A percentile compares a stretch with the other conserved stretches of the same genome.
Conservation (phyloP, 2,113 vertebrate species). For the Neodontobutis hainanensis region DNA sequence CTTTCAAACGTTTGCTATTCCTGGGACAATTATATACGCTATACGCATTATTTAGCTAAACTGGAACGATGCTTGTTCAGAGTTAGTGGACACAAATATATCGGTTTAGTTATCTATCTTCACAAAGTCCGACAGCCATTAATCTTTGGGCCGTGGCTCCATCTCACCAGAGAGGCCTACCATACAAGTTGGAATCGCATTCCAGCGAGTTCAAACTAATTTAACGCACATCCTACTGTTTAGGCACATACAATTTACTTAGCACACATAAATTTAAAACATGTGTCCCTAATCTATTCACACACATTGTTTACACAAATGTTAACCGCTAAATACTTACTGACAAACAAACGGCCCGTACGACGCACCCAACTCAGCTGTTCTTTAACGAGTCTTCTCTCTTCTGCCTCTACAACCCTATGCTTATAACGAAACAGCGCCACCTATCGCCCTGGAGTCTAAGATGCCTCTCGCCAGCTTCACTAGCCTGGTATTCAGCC, state of each 20-base stretch:
- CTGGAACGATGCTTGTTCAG: too few relatives aligned
- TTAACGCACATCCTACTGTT: too few relatives aligned
- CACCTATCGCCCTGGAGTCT: constrained; percentile 9
- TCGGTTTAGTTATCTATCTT: background rate
- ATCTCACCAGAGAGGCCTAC: background rate
- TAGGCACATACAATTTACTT: background rate
- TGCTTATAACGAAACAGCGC: background rate
- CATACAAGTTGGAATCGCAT: background rate
- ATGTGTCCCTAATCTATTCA: too few relatives aligned
- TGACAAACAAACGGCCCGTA: constrained; percentile 7
- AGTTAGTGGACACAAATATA: background rate
- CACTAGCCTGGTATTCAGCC: background rate
- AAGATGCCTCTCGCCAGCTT: background rate
- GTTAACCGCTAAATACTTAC: constrained; percentile 30
- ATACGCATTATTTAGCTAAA: too few relatives aligned
- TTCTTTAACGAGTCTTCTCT: background rate
- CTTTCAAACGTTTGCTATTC: too few relatives aligned
- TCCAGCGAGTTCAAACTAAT: background rate
- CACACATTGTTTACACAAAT: background rate
- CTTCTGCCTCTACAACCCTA: background rate
- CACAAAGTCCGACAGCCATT: too few relatives aligned
- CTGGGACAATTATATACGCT: too few relatives aligned
- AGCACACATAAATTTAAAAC: background rate
- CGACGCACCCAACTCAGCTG: background rate
- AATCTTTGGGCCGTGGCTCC: background rate